Evolutionary conservation across 1,140 invertebrate genomes (phyloP).

Genomic region (Dreissena polymorpha): DNA sequence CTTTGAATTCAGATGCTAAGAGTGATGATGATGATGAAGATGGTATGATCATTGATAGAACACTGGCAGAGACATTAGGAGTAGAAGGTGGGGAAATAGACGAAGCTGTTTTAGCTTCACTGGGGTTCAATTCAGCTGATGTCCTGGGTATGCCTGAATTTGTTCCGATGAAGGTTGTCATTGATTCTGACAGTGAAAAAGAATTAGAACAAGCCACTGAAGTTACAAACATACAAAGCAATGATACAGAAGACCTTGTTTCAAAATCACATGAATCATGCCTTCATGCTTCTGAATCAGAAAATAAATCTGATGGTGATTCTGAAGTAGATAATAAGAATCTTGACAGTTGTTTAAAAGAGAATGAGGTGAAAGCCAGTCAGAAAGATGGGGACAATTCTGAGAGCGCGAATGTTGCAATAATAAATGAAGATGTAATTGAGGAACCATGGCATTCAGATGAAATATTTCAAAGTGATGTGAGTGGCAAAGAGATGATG

Average conservation of each 20-base stretch:
- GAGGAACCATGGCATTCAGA: neutral
- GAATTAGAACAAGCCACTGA: neutral
- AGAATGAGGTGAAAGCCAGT: too few relatives aligned
- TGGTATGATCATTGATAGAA: neutral
- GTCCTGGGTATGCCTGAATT: neutral
- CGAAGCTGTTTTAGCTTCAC: neutral
- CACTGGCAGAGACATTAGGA: neutral
- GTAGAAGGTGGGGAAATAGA: neutral
- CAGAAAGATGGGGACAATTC: too few relatives aligned
- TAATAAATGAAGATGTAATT: neutral
- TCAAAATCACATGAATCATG: too few relatives aligned
- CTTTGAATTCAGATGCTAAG: constrained; percentile 35
- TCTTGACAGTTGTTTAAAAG: too few relatives aligned
- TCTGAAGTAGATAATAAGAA: too few relatives aligned
- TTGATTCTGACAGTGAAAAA: neutral
- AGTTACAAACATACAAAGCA: neutral
- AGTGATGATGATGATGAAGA: constrained; percentile 12
- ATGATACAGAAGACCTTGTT: neutral
- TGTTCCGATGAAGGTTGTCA: neutral
- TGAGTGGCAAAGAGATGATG: too few relatives aligned
- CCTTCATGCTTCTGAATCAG: too few relatives aligned
- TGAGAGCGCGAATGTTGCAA: neutral
- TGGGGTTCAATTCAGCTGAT: neutral
- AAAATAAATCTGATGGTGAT: too few relatives aligned
- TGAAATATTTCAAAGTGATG: too few relatives aligned